phyloP scores from a whole-genome alignment of 2,888 invertebrate genomes.

The Altica lythri region DNA sequence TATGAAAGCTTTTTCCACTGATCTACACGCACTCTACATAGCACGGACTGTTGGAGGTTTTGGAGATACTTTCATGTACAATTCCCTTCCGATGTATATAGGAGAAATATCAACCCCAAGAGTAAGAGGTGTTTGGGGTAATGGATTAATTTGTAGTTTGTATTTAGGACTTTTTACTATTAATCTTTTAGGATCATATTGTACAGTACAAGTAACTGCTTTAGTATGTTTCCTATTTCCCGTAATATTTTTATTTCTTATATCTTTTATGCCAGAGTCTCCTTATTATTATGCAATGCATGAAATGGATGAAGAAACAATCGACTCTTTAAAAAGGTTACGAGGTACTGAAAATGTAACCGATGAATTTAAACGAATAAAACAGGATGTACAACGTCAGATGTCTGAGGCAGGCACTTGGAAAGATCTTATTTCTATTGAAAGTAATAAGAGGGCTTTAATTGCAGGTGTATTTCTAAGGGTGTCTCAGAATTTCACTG shows the following conservation, averaged over 20 bases:
- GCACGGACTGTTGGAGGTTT: constrained; percentile 44
- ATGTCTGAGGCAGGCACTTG: constrained; percentile 49
- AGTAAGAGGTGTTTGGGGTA: constrained; percentile 49
- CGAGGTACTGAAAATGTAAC: constrained; percentile 42
- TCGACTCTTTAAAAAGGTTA: constrained; percentile 39
- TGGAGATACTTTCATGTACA: constrained; percentile 43
- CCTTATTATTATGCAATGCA: constrained; percentile 47
- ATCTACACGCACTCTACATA: constrained; percentile 44
- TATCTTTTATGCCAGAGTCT: constrained; percentile 66
- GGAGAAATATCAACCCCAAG: constrained; percentile 48
- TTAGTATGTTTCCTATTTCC: constrained; percentile 64
- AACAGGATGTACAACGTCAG: constrained; percentile 45
- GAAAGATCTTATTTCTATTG: constrained; percentile 46
- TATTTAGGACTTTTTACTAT: constrained; percentile 46
- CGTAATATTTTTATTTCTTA: constrained; percentile 58
- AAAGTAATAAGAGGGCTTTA: constrained; percentile 46
- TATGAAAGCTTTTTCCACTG: constrained; percentile 40
- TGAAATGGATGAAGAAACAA: constrained; percentile 39
- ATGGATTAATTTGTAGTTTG: constrained; percentile 40
- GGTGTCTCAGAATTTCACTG: constrained; percentile 47
- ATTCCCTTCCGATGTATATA: constrained; percentile 45
- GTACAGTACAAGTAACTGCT: constrained; percentile 60
- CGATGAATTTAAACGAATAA: constrained; percentile 40
- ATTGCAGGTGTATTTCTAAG: constrained; percentile 45
- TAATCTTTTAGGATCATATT: constrained; percentile 62